Conservation (phyloP, 2,888 invertebrate species). For the Eupithecia dodoneata region DNA sequence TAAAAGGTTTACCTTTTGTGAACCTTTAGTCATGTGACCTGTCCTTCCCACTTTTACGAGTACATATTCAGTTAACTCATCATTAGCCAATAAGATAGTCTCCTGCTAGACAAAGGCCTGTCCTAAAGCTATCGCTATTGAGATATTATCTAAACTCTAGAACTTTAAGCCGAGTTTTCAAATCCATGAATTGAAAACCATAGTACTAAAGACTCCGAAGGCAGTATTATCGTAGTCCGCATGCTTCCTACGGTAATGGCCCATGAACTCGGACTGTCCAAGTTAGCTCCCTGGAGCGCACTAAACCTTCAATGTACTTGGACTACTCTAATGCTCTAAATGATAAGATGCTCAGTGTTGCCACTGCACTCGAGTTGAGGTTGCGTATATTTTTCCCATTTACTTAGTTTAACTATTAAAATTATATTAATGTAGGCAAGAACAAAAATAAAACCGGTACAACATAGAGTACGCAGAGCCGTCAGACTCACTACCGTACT, state of each 20-base stretch:
- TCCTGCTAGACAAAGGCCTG: not conserved
- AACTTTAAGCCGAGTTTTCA: not conserved
- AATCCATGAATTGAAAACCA: not conserved
- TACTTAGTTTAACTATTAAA: not conserved
- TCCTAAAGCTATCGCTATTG: not conserved
- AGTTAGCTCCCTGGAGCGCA: not conserved
- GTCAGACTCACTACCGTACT: no score
- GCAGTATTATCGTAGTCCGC: not conserved
- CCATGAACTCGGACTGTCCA: not conserved
- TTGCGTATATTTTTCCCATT: not conserved
- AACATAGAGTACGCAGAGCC: no score
- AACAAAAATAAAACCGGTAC: not conserved
- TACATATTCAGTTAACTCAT: not conserved
- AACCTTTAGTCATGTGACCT: not conserved
- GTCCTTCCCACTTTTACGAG: not conserved
- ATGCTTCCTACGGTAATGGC: not conserved
- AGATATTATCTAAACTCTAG: not conserved
- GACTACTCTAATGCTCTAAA: slow-evolving; percentile 3
- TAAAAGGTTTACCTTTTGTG: not conserved
- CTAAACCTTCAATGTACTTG: not conserved
- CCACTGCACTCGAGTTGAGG: not conserved
- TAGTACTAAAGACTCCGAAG: not conserved
- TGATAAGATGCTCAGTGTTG: slow-evolving; percentile 6
- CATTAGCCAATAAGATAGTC: not conserved
- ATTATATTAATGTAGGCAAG: not conserved